phyloP scores from a whole-genome alignment of 2,797 vertebrate genomes.

The Coregonus suidteri region DNA sequence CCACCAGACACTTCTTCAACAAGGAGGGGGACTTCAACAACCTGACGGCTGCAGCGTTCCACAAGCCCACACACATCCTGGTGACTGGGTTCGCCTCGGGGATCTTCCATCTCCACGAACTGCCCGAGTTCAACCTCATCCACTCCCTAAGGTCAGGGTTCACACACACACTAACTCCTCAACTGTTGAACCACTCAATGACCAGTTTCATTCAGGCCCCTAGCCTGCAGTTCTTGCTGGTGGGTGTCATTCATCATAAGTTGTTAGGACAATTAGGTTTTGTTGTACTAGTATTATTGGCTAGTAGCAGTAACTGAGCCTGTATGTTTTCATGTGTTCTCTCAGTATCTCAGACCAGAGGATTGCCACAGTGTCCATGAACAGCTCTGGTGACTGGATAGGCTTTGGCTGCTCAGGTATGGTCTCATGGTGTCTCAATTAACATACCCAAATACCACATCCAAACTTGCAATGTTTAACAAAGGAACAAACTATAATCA shows the following conservation, averaged over 20 bases:
- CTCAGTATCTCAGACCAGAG: constrained; percentile 91
- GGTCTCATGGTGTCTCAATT: constrained; percentile 22
- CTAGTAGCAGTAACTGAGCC: no score
- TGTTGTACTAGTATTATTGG: no score
- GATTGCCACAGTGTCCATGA: constrained; percentile 85
- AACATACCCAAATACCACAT: neutral
- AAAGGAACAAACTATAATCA: neutral
- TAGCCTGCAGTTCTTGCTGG: no score
- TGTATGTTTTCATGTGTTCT: neutral
- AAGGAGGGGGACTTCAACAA: constrained; percentile 92
- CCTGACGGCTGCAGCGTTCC: constrained; percentile 85
- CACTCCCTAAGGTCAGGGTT: constrained; percentile 88
- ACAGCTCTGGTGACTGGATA: constrained; percentile 93
- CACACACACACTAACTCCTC: neutral
- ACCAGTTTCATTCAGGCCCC: neutral
- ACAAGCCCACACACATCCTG: constrained; percentile 87
- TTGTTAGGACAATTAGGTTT: no score
- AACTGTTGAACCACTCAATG: neutral
- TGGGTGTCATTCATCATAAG: no score
- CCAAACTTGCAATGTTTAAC: neutral
- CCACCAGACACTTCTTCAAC: constrained; percentile 90
- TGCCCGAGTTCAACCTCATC: constrained; percentile 93
- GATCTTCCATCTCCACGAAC: constrained; percentile 95
- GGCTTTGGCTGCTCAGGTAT: constrained; percentile 92
- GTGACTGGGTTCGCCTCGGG: constrained; percentile 95